Evolutionary conservation across 2,888 invertebrate species (phyloP), one percentile per base, ranked within the genome.

Genomic region (Hypsopygia costalis): DNA sequence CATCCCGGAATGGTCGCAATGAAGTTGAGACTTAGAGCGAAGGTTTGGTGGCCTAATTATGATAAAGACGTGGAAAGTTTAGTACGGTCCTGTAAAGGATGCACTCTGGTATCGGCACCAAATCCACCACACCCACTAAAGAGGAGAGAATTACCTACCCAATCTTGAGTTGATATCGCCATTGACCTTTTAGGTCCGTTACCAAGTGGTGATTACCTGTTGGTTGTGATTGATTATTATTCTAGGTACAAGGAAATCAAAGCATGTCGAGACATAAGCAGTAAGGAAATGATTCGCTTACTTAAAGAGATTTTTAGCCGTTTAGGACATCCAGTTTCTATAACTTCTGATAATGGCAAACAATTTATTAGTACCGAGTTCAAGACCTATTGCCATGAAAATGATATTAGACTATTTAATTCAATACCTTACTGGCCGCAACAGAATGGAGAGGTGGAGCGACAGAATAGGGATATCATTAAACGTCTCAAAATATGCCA

Each of bases 31-130:
- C 41, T 72, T 0, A 39, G 73, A 6, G 46, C 61, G 1, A 72
- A 73, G 50, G 72, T 70, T 7, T 72, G 67, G 66, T 71, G 69
- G 66, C 63, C 67, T 6, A 59, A 48, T 29, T 54, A 56, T 6
- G 67, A 72, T 42, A 53, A 49, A 28, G 66, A 65, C 29, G 57
- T 28, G 0, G 52, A 54, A 41, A 36, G 29, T 5, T 5, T 41
- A 0, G 46, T 45, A 1, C 44, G 40, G 33, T 6, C 25, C 1
- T 52, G 52, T 33, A 50, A 45, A 40, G 33, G 51, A 0, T 56
- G 53, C 28, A 50, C 44, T 1, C 8, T 52, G 6, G 50, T 56
- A 0, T 28, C 31, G 0, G 25, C 16, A 1, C 50, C 51, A 8
- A 49, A 41, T 12, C 37, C 49, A 7, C 51, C 52, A 11, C 28